These are phyloP conservation scores for Bagarius yarrelli DNA, from an alignment of 2,113 vertebrate species.

Conservation along the genomic window DNA sequence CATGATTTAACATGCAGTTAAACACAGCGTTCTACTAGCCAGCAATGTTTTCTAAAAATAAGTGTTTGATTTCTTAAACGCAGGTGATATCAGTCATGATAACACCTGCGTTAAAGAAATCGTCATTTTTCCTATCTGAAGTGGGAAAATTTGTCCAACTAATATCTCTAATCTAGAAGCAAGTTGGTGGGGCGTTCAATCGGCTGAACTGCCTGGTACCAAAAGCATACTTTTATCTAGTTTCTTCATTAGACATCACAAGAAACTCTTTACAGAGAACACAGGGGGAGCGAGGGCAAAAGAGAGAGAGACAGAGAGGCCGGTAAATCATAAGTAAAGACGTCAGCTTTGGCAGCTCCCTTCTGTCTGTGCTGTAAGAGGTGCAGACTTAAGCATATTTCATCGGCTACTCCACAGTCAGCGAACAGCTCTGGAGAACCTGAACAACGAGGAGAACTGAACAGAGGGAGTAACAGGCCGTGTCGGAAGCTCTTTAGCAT, in stretches of 20 bases:
- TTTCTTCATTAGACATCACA: slow-evolving; percentile 69
- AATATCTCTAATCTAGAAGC: slow-evolving; percentile 38
- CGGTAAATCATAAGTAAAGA: slow-evolving; percentile 69
- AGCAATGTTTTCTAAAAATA: background rate
- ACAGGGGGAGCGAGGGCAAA: background rate
- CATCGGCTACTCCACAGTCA: slow-evolving; percentile 39
- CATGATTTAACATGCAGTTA: background rate
- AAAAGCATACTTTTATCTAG: slow-evolving; percentile 61
- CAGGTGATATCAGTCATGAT: no score
- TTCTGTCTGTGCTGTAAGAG: slow-evolving; percentile 35
- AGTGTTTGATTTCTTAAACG: background rate
- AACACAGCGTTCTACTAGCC: background rate
- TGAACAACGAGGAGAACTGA: slow-evolving; percentile 10
- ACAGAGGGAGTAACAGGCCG: slow-evolving; percentile 29
- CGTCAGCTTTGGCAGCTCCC: slow-evolving; percentile 63
- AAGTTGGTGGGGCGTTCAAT: slow-evolving; percentile 59
- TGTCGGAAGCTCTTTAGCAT: slow-evolving; percentile 39
- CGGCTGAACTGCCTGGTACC: slow-evolving; percentile 66
- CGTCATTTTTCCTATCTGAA: slow-evolving; percentile 7
- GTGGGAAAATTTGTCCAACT: slow-evolving; percentile 24
- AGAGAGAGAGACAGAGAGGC: slow-evolving; percentile 7
- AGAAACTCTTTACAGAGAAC: slow-evolving; percentile 55
- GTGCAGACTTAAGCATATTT: slow-evolving; percentile 44
- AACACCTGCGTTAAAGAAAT: background rate
- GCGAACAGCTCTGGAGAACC: slow-evolving; percentile 26